Conservation (phyloP, 2,113 vertebrate species). For the Corythoichthys intestinalis region DNA sequence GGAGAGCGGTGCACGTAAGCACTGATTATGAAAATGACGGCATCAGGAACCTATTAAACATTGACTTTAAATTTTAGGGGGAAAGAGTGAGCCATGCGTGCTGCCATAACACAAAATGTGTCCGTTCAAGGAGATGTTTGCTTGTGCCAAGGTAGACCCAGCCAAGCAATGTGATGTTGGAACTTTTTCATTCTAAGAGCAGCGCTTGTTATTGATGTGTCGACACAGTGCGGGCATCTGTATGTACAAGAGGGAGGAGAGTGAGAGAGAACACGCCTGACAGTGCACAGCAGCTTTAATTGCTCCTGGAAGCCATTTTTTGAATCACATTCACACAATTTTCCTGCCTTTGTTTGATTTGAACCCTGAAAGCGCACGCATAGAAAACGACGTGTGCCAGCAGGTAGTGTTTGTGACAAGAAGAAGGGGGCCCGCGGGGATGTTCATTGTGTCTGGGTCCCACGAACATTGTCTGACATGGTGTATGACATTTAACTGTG, state of each 20-base stretch:
- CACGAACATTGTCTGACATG: conserved; percentile 53
- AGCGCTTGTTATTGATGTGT: conserved; percentile 49
- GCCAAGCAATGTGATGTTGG: conserved; percentile 18
- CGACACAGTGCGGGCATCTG: conserved; percentile 51
- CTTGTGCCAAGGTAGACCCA: conserved; percentile 1
- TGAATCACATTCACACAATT: conserved; percentile 47
- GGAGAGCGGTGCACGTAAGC: conserved; percentile 38
- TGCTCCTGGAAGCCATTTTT: conserved; percentile 62
- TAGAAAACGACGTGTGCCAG: conserved; percentile 7
- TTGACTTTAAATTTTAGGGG: conserved; percentile 14
- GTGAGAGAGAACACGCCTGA: conserved; percentile 36
- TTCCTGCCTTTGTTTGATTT: conserved; percentile 12
- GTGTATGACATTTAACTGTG: conserved; percentile 56
- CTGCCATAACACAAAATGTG: conserved; percentile 16
- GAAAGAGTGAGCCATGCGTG: conserved; percentile 12
- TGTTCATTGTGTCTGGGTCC: conserved; percentile 52
- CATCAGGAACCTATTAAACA: conserved; percentile 25
- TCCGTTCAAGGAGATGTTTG: conserved; percentile 8
- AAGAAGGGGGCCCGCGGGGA: conserved; percentile 38
- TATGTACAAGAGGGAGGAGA: conserved; percentile 36
- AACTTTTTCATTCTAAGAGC: conserved; percentile 66
- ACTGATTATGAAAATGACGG: conserved; percentile 22
- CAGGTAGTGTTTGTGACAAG: conserved; percentile 19
- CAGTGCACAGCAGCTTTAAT: conserved; percentile 57
- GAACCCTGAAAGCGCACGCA: conserved; percentile 19